These are phyloP conservation scores for Heliconius eleuchia DNA, from an alignment of 1,140 invertebrate species.

Conservation along the genomic window DNA sequence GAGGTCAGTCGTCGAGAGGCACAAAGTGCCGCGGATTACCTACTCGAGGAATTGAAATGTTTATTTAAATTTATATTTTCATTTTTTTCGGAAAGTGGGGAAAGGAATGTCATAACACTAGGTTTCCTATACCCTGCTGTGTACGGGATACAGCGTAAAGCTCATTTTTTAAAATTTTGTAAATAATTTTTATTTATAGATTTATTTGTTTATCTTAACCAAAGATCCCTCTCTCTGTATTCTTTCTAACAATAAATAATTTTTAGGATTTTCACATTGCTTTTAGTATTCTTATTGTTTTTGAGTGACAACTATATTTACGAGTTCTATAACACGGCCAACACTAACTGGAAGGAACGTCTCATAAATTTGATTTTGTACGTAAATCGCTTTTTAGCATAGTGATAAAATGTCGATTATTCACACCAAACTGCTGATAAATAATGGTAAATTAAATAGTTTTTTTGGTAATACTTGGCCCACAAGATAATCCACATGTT, in stretches of 20 bases:
- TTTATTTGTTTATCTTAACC: neutral
- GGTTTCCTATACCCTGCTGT: too few species aligned
- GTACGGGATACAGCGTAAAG: too few species aligned
- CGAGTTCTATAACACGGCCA: constrained; percentile 25
- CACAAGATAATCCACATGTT: too few species aligned
- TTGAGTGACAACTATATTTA: constrained; percentile 24
- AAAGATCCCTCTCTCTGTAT: neutral
- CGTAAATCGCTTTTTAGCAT: constrained; percentile 18
- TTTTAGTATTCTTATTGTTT: neutral
- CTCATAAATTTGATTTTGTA: constrained; percentile 21
- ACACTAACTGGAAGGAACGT: constrained; percentile 22
- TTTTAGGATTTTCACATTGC: neutral
- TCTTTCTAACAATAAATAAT: neutral
- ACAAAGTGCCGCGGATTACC: too few species aligned
- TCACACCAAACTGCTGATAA: neutral
- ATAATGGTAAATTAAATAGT: neutral
- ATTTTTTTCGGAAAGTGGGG: too few species aligned
- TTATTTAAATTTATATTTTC: too few species aligned
- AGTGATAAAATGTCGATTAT: neutral
- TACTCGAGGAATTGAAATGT: too few species aligned
- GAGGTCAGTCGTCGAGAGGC: too few species aligned
- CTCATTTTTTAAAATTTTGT: too few species aligned
- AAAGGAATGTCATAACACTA: too few species aligned
- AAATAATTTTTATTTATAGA: too few species aligned
- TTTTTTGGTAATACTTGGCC: neutral